Percentiles rank a stretch among this genome's conserved stretches.
Evolutionary conservation across 2,113 vertebrate species (phyloP).

Genomic region (Oncorhynchus nerka): DNA sequence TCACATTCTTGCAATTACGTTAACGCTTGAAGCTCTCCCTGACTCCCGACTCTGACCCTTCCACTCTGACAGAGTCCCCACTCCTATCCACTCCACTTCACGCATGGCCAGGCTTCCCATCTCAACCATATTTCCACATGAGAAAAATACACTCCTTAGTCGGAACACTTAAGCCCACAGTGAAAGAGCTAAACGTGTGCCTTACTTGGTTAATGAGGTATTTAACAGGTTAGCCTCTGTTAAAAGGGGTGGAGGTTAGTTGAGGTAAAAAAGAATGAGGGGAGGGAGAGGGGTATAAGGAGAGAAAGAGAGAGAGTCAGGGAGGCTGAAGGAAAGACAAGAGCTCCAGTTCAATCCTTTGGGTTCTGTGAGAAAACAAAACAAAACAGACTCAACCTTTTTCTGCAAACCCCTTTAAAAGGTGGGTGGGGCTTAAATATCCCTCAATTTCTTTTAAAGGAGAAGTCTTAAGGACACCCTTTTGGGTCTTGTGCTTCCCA

Average conservation of each 20-base stretch:
- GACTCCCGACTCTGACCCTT: slow-evolving; percentile 89
- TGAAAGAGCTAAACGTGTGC: slow-evolving; percentile 62
- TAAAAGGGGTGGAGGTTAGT: slow-evolving; percentile 73
- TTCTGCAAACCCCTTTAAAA: slow-evolving; percentile 21
- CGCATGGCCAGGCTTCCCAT: slow-evolving; percentile 60
- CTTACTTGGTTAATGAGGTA: slow-evolving; percentile 72
- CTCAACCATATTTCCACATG: slow-evolving; percentile 60
- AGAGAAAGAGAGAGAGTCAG: slow-evolving; percentile 11
- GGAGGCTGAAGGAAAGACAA: not conserved
- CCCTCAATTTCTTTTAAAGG: not conserved
- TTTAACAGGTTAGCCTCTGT: slow-evolving; percentile 75
- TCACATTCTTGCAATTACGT: slow-evolving; percentile 99
- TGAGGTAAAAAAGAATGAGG: slow-evolving; percentile 46
- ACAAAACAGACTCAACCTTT: slow-evolving; percentile 55
- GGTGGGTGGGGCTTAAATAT: slow-evolving; percentile 11
- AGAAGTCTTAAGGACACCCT: not conserved
- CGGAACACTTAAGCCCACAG: slow-evolving; percentile 54
- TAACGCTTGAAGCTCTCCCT: slow-evolving; percentile 98
- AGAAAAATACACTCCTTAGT: slow-evolving; percentile 53
- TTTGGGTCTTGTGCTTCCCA: not conserved
- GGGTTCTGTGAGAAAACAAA: slow-evolving; percentile 45
- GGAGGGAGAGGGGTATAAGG: slow-evolving; percentile 7
- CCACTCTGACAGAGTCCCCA: slow-evolving; percentile 75
- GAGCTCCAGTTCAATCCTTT: slow-evolving; percentile 28
- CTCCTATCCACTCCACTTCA: slow-evolving; percentile 38